These are phyloP conservation scores for Chymomyza amoena DNA, from an alignment of 2,888 invertebrate species.

Conservation along the genomic window DNA sequence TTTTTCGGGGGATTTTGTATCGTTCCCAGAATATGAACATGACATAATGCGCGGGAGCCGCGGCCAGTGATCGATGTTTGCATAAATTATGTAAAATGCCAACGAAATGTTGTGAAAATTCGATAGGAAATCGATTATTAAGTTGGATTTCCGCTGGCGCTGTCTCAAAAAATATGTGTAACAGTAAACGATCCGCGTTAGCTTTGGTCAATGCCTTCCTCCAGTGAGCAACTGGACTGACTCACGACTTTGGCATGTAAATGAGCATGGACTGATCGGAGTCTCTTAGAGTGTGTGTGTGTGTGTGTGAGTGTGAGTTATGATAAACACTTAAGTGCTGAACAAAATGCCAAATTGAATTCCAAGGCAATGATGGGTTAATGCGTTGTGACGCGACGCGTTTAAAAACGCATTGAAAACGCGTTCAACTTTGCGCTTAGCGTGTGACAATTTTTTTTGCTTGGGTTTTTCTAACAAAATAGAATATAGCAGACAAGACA, in stretches of 20 bases:
- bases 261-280: slow-evolving; percentile 39
- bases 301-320: slow-evolving; percentile 1
- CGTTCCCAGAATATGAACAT: slow-evolving; percentile 53
- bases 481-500: too few relatives aligned
- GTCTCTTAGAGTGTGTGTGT: slow-evolving; percentile 9
- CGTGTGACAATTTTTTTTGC: slow-evolving; percentile 58
- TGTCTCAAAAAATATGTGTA: background rate
- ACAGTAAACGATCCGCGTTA: background rate
- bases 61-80: slow-evolving; percentile 6
- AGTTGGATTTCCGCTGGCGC: background rate
- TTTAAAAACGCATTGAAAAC: slow-evolving; percentile 22
- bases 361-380: background rate
- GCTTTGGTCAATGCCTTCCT: background rate
- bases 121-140: background rate
- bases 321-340: background rate
- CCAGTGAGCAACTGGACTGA: slow-evolving; percentile 29
- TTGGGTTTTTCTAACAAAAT: background rate
- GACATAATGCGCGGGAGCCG: slow-evolving; percentile 51
- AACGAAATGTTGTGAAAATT: background rate
- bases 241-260: slow-evolving; percentile 67
- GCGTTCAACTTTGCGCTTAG: slow-evolving; percentile 33
- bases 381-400: slow-evolving; percentile 30
- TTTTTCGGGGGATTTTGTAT: slow-evolving; percentile 32
- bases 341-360: slow-evolving; percentile 7
- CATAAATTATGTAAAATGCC: slow-evolving; percentile 51